Percentiles rank a stretch among this genome's conserved stretches.
phyloP scores from a whole-genome alignment of 2,113 vertebrate species.

The Garra rufa region DNA sequence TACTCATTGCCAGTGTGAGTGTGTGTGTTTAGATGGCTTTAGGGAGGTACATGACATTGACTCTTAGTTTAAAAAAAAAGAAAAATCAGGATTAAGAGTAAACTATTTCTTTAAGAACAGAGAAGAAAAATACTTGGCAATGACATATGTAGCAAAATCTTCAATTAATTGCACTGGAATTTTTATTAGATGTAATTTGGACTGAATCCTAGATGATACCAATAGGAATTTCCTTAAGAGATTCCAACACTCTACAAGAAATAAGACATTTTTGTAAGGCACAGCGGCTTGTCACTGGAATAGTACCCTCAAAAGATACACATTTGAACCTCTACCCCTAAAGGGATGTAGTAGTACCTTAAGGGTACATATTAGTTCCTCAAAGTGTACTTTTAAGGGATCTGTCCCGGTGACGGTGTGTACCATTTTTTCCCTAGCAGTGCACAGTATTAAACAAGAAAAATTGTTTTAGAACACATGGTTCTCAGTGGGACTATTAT shows the following conservation, averaged over 20 bases:
- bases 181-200: not conserved
- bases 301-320: not conserved
- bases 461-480: not conserved
- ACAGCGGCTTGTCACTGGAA: not conserved
- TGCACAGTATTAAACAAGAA: constrained; percentile 15
- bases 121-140: not conserved
- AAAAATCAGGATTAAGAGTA: not conserved
- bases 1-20: constrained; percentile 17
- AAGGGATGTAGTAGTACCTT: not conserved
- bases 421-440: not conserved
- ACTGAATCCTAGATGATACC: not conserved
- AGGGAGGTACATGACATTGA: constrained; percentile 13
- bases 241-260: not conserved
- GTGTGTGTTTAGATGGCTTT: constrained; percentile 2
- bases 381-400: not conserved
- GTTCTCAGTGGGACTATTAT: not conserved
- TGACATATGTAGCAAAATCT: not conserved
- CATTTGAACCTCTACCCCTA: not conserved
- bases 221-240: not conserved
- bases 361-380: not conserved
- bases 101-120: not conserved
- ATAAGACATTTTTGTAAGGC: not conserved
- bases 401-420: not conserved
- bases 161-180: not conserved
- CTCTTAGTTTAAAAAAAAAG: not conserved